phyloP scores from a whole-genome alignment of 2,888 invertebrate genomes.

The Microplitis deprimator region DNA sequence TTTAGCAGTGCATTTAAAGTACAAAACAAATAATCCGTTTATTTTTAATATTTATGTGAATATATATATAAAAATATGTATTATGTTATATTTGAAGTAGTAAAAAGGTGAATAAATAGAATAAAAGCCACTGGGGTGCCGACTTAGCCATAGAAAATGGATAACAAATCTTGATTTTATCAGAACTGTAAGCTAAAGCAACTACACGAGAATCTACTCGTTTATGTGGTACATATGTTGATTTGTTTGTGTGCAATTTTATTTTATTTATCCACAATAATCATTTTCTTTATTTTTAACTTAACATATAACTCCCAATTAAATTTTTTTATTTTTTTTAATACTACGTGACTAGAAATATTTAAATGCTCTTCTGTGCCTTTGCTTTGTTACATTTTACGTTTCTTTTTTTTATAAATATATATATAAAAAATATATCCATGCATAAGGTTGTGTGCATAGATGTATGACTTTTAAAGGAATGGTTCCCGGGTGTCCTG shows the following conservation, averaged over 20 bases:
- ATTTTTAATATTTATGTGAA: background rate
- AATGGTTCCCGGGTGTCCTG: background rate
- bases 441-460: background rate
- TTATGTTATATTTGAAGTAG: constrained; percentile 12
- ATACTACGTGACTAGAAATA: too few species aligned
- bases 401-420: background rate
- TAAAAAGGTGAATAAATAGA: constrained; percentile 17
- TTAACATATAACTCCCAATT: too few species aligned
- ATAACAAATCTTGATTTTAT: constrained; percentile 51
- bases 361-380: too few species aligned
- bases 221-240: constrained; percentile 46
- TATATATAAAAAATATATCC: background rate
- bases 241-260: background rate
- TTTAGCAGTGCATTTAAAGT: background rate
- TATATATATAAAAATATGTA: background rate
- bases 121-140: constrained; percentile 38
- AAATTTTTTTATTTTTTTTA: too few species aligned
- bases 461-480: constrained; percentile 4
- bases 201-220: constrained; percentile 48
- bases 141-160: constrained; percentile 21
- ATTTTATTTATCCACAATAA: background rate
- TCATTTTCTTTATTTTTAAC: background rate
- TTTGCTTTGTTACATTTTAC: too few species aligned
- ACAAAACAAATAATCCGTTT: background rate
- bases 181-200: constrained; percentile 47